These are phyloP conservation scores for Eublepharis macularius DNA, from an alignment of 2,113 vertebrate species.

Conservation along the genomic window DNA sequence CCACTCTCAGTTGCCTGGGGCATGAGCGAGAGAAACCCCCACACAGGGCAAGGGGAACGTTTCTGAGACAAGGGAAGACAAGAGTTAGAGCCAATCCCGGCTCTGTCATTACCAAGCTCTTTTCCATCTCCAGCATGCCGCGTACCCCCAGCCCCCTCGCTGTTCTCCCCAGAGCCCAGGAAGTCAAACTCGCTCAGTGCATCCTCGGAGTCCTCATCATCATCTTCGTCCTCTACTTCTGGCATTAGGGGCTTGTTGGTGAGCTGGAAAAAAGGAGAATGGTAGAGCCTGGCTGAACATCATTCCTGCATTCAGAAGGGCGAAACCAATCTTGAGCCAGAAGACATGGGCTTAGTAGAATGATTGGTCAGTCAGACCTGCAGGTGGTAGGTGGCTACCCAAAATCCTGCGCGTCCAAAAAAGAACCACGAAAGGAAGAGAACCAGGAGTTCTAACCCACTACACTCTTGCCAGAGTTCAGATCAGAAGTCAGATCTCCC, in stretches of 20 bases:
- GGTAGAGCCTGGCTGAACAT: accelerated
- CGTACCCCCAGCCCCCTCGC: constrained; percentile 83
- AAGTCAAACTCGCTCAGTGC: constrained; percentile 91
- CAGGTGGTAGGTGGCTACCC: neutral
- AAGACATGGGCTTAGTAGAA: neutral
- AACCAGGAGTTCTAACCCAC: neutral
- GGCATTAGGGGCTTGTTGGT: constrained; percentile 81
- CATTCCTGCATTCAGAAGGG: neutral
- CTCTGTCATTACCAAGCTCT: constrained; percentile 79
- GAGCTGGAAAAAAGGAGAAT: constrained; percentile 65
- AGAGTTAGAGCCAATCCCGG: neutral
- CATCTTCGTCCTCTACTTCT: constrained; percentile 87
- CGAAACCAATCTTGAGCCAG: accelerated
- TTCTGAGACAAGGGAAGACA: neutral
- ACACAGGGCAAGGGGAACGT: neutral
- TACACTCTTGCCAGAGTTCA: neutral
- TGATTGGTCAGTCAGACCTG: no score
- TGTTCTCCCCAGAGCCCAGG: constrained; percentile 88
- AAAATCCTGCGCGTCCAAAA: neutral
- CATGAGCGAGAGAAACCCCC: neutral
- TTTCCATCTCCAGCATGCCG: constrained; percentile 82
- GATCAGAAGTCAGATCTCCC: no score
- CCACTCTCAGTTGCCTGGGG: neutral
- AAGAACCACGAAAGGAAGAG: neutral
- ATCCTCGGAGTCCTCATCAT: constrained; percentile 90